These are phyloP conservation scores for Sebastes nivosus DNA, from an alignment of 2,797 vertebrate species.

Conservation along the genomic window DNA sequence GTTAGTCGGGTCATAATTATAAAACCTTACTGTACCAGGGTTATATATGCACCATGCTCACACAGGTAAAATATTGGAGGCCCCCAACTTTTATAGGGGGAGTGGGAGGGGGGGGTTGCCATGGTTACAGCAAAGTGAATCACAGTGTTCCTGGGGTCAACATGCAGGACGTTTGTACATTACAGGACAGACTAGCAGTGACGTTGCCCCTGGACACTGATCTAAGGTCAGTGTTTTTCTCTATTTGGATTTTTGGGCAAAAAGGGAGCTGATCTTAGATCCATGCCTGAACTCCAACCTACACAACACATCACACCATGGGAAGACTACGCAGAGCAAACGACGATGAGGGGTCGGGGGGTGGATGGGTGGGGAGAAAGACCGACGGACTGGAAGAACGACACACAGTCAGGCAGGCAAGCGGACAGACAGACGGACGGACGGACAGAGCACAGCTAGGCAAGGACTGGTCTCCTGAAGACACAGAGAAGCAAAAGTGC, in stretches of 20 bases:
- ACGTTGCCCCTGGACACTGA: constrained; percentile 49
- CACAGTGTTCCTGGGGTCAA: constrained; percentile 77
- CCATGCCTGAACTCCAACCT: constrained; percentile 39
- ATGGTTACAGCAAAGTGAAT: constrained; percentile 55
- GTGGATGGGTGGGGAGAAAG: not conserved
- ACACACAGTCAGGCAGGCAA: constrained; percentile 53
- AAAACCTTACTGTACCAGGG: constrained; percentile 29
- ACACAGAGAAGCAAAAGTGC: constrained; percentile 81
- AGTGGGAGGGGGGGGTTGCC: constrained; percentile 20
- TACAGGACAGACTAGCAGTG: constrained; percentile 56
- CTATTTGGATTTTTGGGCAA: not conserved
- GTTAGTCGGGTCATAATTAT: constrained; percentile 17
- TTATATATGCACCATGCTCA: constrained; percentile 66
- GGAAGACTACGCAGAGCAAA: constrained; percentile 40
- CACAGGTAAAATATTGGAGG: constrained; percentile 42
- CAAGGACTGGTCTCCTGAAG: constrained; percentile 61
- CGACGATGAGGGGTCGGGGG: not conserved
- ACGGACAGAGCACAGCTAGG: constrained; percentile 45
- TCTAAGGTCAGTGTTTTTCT: constrained; percentile 41
- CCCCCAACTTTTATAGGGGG: constrained; percentile 38
- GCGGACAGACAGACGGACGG: constrained; percentile 26
- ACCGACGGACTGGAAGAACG: constrained; percentile 25
- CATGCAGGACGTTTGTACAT: constrained; percentile 70
- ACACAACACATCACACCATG: constrained; percentile 40
- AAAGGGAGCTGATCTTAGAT: constrained; percentile 35